A percentile compares a stretch with the other conserved stretches of the same genome.
phyloP scores from a whole-genome alignment of 2,113 vertebrate species.

The Urocynchramus pylzowi region DNA sequence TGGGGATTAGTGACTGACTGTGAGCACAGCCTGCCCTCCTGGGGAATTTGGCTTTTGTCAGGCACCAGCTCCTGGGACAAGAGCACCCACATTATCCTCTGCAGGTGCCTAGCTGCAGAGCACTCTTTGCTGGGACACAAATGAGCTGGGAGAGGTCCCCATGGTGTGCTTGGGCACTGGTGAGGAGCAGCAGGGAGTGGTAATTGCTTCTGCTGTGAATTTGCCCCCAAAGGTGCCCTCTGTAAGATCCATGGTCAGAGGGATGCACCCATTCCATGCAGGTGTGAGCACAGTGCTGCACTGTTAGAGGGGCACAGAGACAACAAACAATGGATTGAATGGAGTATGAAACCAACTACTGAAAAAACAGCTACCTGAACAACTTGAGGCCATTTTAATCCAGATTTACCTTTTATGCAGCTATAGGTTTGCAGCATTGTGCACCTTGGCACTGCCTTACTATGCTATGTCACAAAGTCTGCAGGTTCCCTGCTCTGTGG shows the following conservation, averaged over 20 bases:
- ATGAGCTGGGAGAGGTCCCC: not conserved
- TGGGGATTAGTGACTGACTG: not conserved
- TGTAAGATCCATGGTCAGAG: rapidly evolving
- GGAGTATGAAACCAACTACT: not conserved
- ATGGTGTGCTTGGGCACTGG: rapidly evolving
- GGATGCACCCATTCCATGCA: not conserved
- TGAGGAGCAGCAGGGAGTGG: not conserved
- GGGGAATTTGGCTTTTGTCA: not conserved
- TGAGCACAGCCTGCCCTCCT: not conserved
- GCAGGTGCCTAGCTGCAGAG: not conserved
- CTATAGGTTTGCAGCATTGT: rapidly evolving
- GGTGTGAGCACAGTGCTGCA: not conserved
- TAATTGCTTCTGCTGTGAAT: not conserved
- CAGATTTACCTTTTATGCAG: not conserved
- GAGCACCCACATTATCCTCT: not conserved
- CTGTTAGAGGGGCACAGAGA: not conserved
- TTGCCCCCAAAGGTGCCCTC: not conserved
- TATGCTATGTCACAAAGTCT: rapidly evolving
- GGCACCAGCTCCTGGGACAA: rapidly evolving
- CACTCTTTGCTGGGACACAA: not conserved
- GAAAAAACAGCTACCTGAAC: not conserved
- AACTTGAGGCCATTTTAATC: not conserved
- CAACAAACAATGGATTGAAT: not conserved
- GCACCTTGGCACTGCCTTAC: not conserved
- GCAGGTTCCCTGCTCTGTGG: not conserved